Evolutionary conservation across 2,797 vertebrate genomes (phyloP), one percentile per base, ranked within the genome.

Genomic region (Schizothorax lantsangensis): DNA sequence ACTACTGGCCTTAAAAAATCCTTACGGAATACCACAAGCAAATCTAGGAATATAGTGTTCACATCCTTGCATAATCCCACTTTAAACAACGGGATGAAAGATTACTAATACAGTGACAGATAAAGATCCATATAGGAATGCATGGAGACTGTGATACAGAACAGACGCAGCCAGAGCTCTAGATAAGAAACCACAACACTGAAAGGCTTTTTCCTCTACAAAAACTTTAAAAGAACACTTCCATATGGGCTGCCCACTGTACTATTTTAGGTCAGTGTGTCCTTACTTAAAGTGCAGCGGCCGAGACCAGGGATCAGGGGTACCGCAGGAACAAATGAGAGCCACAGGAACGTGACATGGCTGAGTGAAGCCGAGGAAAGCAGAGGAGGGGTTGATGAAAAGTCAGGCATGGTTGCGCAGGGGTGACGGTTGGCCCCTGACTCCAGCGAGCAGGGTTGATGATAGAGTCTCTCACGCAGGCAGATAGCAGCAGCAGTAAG

Each of bases 331-430:
- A 73, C 52, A 75, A 74, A 74, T 7, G 57, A 84, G 72, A 52
- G 82, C 82, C 26, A 45, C 82, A 75, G 83, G 83, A 84, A 77
- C 40, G n/a, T 84, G 57, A 77, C 83, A 84, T 75, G 83, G 72
- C 57, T 75, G 54, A 84, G 68, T 73, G 68, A 83, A 72, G 57
- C 43, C 15, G 30, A 66, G 83, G 59, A 75, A 80, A 80, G 26
- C 15, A 66, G 79, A 80, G 79, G 57, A 45, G 21, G 72, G 83
- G 8, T 36, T 84, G 72, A 49, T 75, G 82, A 84, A 75, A 75
- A 36, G 59, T 49, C 83, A 49, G 43, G 83, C 83, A 47, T 77
- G 83, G 72, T 26, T 47, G 54, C 71, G 0, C 54, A 62, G 71
- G 81, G 71, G 71, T 66, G 82, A 75, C 19, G 40, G 38, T 64